Evolutionary conservation across 2,888 invertebrate species (phyloP).

Genomic region (Drosophila formosana): DNA sequence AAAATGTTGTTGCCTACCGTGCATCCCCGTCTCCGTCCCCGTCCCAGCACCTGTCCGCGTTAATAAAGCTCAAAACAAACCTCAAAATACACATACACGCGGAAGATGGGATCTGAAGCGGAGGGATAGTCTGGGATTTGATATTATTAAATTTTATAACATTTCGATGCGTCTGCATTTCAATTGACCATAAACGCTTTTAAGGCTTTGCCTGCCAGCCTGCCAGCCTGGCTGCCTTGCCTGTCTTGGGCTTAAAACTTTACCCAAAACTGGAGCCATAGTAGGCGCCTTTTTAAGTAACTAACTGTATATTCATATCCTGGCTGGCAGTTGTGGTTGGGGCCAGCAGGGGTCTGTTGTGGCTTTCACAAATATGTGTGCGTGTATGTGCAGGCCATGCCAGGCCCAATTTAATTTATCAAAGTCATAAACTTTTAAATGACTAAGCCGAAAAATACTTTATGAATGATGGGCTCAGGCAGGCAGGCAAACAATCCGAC

Average conservation of each 20-base stretch:
- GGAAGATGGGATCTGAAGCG: conserved; percentile 1
- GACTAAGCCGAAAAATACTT: conserved; percentile 58
- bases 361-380: conserved; percentile 4
- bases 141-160: conserved; percentile 78
- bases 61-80: conserved; percentile 57
- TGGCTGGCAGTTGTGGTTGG: conserved; percentile 6
- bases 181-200: conserved; percentile 75
- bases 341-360: conserved; percentile 5
- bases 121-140: conserved; percentile 7
- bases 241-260: conserved; percentile 53
- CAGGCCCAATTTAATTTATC: conserved; percentile 78
- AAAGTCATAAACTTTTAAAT: conserved; percentile 77
- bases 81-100: conserved; percentile 37
- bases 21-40: conserved; percentile 9
- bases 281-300: conserved; percentile 10
- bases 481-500: background rate
- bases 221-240: conserved; percentile 10
- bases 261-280: conserved; percentile 18
- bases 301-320: conserved; percentile 23
- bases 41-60: conserved; percentile 7
- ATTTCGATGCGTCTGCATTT: conserved; percentile 77
- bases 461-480: conserved; percentile 53
- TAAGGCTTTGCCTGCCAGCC: conserved; percentile 45
- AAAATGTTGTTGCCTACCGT: conserved; percentile 46
- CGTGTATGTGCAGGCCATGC: conserved; percentile 17